phyloP scores from a whole-genome alignment of 2,113 vertebrate genomes.

The Penelope pileata region DNA sequence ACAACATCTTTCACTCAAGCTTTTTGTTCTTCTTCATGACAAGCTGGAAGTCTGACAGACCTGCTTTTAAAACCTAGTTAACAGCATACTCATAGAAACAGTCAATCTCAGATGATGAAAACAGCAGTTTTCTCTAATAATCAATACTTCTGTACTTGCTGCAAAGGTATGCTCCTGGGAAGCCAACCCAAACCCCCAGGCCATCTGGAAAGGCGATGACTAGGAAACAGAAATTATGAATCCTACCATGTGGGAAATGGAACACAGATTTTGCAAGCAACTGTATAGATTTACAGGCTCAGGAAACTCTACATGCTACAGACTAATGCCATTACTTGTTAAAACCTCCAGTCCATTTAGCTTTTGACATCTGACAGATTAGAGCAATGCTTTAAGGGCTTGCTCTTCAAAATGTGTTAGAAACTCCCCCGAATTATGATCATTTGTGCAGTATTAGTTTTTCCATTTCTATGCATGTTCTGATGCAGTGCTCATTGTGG shows the following conservation, averaged over 20 bases:
- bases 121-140: not conserved
- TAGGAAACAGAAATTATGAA: not conserved
- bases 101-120: not conserved
- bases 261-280: not conserved
- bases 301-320: not conserved
- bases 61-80: slow-evolving; percentile 15
- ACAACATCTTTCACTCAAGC: not conserved
- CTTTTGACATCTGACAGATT: not conserved
- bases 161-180: not conserved
- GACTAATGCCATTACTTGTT: not conserved
- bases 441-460: not conserved
- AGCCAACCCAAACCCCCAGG: not conserved
- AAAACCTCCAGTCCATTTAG: not conserved
- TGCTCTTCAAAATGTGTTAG: not conserved
- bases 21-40: slow-evolving; percentile 27
- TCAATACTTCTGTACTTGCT: not conserved
- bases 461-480: not conserved
- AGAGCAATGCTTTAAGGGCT: not conserved
- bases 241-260: not conserved
- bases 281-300: not conserved
- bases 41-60: not conserved
- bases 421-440: not conserved
- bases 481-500: not conserved
- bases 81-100: not conserved
- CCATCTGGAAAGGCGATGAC: not conserved